Conservation (phyloP, 2,888 invertebrate species). For the Coleophora flavipennella region DNA sequence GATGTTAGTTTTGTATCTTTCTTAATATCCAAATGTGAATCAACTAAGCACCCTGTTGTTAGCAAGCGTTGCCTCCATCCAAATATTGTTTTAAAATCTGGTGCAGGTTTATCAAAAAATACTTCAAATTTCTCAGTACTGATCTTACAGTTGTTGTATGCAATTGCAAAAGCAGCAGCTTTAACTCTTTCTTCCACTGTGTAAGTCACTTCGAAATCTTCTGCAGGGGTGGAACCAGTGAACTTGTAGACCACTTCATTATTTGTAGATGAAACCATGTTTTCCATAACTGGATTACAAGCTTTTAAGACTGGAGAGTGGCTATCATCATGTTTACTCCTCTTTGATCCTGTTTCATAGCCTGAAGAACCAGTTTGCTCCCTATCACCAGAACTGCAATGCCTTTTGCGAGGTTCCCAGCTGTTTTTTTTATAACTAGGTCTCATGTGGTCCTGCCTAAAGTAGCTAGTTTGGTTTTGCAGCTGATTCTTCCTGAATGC, state of each 20-base stretch:
- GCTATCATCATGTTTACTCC: slow-evolving; percentile 30
- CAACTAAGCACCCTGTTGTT: slow-evolving; percentile 54
- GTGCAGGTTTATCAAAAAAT: slow-evolving; percentile 56
- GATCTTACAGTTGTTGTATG: slow-evolving; percentile 59
- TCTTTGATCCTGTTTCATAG: slow-evolving; percentile 50
- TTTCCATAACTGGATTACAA: slow-evolving; percentile 58
- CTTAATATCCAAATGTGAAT: slow-evolving; percentile 36
- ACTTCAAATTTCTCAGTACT: slow-evolving; percentile 53
- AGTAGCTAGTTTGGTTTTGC: slow-evolving; percentile 27
- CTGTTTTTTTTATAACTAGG: slow-evolving; percentile 30
- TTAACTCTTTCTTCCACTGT: slow-evolving; percentile 52
- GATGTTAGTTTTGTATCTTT: slow-evolving; percentile 14
- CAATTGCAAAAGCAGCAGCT: slow-evolving; percentile 58
- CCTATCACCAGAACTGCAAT: slow-evolving; percentile 42
- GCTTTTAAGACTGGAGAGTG: slow-evolving; percentile 30
- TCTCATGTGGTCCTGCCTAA: slow-evolving; percentile 29
- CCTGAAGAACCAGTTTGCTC: slow-evolving; percentile 48
- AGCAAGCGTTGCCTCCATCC: slow-evolving; percentile 55
- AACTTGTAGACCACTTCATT: slow-evolving; percentile 52
- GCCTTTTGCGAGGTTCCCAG: slow-evolving; percentile 37
- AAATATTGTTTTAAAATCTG: slow-evolving; percentile 65
- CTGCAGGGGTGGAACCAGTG: slow-evolving; percentile 39
- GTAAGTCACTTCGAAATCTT: slow-evolving; percentile 50
- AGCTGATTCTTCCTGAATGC: slow-evolving; percentile 38
- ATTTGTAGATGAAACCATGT: slow-evolving; percentile 58